A percentile compares a stretch with the other conserved stretches of the same genome.
phyloP scores from a whole-genome alignment of 2,888 invertebrate species.

The Heterodera filipjevi region DNA sequence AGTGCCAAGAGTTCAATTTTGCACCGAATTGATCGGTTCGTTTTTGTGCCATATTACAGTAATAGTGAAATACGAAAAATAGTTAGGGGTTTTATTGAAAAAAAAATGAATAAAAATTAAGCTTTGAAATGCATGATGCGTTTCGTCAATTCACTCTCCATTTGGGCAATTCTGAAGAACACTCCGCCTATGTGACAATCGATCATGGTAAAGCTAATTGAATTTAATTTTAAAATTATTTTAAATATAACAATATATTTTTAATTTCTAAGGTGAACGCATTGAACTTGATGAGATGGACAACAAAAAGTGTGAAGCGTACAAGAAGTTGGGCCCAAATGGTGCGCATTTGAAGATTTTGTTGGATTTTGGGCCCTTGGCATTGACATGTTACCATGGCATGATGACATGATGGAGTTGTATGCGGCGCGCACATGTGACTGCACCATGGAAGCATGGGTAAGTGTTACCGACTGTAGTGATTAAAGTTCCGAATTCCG shows the following conservation, averaged over 20 bases:
- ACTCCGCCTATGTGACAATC: not conserved
- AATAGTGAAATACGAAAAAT: no score
- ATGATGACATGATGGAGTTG: not conserved
- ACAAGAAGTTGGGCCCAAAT: not conserved
- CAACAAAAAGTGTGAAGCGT: not conserved
- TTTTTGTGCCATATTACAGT: no score
- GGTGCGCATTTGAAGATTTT: not conserved
- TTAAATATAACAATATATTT: not conserved
- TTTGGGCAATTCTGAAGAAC: not conserved
- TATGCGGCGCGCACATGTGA: not conserved
- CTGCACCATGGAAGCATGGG: not conserved
- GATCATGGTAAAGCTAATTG: not conserved
- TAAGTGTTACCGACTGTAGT: no score
- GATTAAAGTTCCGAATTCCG: no score
- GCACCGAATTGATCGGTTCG: no score
- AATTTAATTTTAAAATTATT: not conserved
- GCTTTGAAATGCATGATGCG: not conserved
- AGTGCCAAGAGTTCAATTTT: no score
- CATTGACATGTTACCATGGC: not conserved
- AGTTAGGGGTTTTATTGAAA: not conserved
- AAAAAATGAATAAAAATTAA: not conserved
- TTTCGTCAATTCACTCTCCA: not conserved
- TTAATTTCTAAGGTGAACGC: not conserved
- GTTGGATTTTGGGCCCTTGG: not conserved
- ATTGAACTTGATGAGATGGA: not conserved